phyloP scores from a whole-genome alignment of 1,140 invertebrate species.

The Bombus haemorrhoidalis region DNA sequence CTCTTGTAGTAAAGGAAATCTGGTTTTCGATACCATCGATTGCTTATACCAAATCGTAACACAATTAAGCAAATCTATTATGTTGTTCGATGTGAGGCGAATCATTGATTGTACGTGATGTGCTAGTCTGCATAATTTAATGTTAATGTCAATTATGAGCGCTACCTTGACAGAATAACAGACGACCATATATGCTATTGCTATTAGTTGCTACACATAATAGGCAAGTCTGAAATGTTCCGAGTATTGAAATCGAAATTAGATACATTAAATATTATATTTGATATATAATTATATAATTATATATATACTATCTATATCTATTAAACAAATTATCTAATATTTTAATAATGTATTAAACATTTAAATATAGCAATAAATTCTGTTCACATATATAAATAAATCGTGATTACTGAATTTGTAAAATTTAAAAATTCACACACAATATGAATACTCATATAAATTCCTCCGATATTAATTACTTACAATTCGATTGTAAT shows the following conservation, averaged over 20 bases:
- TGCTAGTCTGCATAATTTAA: constrained; percentile 74
- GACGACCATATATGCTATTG: constrained; percentile 59
- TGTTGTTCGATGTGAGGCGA: constrained; percentile 69
- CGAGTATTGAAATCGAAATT: background rate
- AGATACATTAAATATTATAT: background rate
- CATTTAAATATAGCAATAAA: too few relatives aligned
- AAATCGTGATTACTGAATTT: too few relatives aligned
- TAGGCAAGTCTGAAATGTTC: background rate
- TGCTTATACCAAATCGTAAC: constrained; percentile 71
- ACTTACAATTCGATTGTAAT: background rate
- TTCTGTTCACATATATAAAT: too few relatives aligned
- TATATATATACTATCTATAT: too few relatives aligned
- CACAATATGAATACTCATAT: too few relatives aligned
- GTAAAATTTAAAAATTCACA: too few relatives aligned
- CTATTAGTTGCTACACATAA: constrained; percentile 53
- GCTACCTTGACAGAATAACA: constrained; percentile 77
- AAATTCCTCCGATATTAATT: too few relatives aligned
- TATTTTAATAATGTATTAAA: too few relatives aligned
- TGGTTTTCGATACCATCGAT: constrained; percentile 67
- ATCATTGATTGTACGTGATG: constrained; percentile 72
- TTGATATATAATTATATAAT: background rate
- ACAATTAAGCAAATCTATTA: constrained; percentile 73
- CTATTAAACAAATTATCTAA: too few relatives aligned
- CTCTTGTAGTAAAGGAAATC: constrained; percentile 67
- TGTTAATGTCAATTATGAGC: constrained; percentile 73